Conservation (phyloP, 2,797 vertebrate genomes). For the Clarias pachynema region DNA sequence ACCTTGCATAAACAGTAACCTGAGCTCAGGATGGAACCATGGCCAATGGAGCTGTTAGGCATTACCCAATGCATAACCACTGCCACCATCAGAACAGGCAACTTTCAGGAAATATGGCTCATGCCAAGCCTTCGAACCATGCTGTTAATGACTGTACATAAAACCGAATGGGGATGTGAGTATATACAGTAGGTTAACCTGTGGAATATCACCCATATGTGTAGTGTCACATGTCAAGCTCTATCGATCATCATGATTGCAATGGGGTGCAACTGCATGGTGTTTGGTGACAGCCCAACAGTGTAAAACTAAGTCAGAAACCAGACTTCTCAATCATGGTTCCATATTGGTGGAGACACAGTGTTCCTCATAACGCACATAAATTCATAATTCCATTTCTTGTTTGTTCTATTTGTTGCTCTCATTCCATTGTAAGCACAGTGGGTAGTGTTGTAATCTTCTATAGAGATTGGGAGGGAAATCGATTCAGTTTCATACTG, state of each 20-base stretch:
- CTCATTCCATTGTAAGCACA: background rate
- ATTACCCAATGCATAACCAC: background rate
- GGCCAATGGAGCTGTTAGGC: background rate
- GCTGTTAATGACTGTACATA: background rate
- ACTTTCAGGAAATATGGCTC: background rate
- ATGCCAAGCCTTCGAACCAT: background rate
- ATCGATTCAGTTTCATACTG: background rate
- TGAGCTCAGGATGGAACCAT: background rate
- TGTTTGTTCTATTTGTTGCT: background rate
- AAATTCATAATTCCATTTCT: background rate
- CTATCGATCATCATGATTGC: background rate
- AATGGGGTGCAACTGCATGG: background rate
- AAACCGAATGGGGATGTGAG: background rate
- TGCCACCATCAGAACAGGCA: background rate
- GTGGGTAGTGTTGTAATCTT: background rate
- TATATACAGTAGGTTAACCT: background rate
- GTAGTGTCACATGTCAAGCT: background rate
- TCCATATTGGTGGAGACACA: background rate
- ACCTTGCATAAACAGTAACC: conserved; percentile 27
- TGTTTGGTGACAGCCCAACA: background rate
- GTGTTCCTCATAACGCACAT: background rate
- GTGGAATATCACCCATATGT: background rate
- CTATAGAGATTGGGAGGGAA: no score
- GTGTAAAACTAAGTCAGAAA: background rate
- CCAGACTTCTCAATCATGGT: background rate